phyloP scores from a whole-genome alignment of 2,797 vertebrate species.

The Halcyon badia region DNA sequence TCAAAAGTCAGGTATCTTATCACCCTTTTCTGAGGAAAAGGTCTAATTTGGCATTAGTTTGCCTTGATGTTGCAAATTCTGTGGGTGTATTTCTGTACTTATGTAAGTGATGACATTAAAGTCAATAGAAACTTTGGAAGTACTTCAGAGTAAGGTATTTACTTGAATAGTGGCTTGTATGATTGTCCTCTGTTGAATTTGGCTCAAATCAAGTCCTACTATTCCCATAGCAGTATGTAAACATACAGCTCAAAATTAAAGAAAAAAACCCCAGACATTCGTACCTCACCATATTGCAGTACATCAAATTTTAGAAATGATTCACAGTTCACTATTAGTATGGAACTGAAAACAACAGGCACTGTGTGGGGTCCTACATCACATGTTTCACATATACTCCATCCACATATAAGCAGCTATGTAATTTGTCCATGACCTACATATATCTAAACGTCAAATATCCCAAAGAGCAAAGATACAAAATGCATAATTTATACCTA shows the following conservation, averaged over 20 bases:
- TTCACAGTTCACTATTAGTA: not conserved
- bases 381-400: not conserved
- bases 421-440: not conserved
- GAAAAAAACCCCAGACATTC: not conserved
- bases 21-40: not conserved
- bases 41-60: not conserved
- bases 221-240: not conserved
- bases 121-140: constrained; percentile 17
- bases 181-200: not conserved
- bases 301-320: not conserved
- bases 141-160: not conserved
- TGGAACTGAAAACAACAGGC: not conserved
- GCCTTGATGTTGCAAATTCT: not conserved
- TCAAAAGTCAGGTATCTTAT: constrained; percentile 5
- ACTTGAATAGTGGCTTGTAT: not conserved
- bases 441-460: not conserved
- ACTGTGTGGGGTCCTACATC: not conserved
- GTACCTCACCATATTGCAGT: not conserved
- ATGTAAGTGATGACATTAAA: not conserved
- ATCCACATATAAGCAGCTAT: not conserved
- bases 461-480: not conserved
- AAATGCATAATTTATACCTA: not conserved
- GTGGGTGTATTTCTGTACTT: not conserved
- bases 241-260: not conserved
- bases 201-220: not conserved